Conservation (phyloP, 2,888 invertebrate genomes). For the Drosophila pseudotakahashii region DNA sequence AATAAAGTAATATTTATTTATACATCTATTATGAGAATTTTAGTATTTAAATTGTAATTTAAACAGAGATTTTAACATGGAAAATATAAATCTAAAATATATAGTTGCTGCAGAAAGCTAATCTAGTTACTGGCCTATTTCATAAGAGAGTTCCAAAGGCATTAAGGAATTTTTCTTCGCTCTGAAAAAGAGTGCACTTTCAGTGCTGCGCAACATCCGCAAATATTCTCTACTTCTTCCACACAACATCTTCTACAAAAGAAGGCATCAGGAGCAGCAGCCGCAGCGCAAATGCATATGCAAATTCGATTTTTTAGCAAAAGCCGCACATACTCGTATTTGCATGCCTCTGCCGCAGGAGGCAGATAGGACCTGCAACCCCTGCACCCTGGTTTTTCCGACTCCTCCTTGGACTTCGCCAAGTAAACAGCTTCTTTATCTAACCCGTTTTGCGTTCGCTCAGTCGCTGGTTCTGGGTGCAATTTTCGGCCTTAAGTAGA, state of each 20-base stretch:
- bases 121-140: constrained; percentile 12
- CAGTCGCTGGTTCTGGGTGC: constrained; percentile 23
- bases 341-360: constrained; percentile 47
- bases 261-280: constrained; percentile 43
- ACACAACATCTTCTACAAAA: constrained; percentile 29
- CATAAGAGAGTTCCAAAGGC: constrained; percentile 1
- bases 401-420: constrained; percentile 22
- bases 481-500: constrained; percentile 77
- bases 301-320: constrained; percentile 66
- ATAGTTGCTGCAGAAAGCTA: neutral
- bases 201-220: constrained; percentile 25
- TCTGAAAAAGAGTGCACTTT: constrained; percentile 23
- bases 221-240: constrained; percentile 11
- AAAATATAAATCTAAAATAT: too few species aligned
- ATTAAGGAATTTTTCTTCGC: neutral
- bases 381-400: neutral
- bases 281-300: constrained; percentile 65
- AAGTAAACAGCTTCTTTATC: constrained; percentile 73
- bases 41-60: too few species aligned
- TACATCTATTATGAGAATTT: too few species aligned
- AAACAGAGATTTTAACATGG: too few species aligned
- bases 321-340: constrained; percentile 51
- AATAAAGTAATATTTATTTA: neutral
- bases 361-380: constrained; percentile 9
- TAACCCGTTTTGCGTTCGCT: constrained; percentile 49